Percentiles rank a stretch among this genome's conserved stretches.
Conservation (phyloP, 2,888 invertebrate genomes). For the Serripes groenlandicus region DNA sequence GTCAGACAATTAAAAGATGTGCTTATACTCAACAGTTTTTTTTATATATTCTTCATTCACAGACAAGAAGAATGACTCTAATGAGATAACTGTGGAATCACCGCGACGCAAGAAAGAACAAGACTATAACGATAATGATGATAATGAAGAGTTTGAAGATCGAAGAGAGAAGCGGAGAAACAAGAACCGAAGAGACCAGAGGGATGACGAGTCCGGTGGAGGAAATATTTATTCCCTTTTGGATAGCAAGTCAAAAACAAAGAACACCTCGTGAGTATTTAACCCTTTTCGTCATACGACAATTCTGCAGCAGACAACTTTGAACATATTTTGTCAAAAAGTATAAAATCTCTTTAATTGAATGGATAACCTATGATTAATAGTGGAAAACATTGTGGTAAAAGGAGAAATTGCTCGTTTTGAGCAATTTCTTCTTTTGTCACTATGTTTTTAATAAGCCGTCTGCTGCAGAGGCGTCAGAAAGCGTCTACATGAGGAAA, state of each 20-base stretch:
- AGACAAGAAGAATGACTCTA: slow-evolving; percentile 22
- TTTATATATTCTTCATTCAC: background rate
- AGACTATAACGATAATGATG: slow-evolving; percentile 38
- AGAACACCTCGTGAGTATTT: slow-evolving; percentile 59
- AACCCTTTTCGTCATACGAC: no score
- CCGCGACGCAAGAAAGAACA: slow-evolving; percentile 59
- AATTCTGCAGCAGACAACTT: no score
- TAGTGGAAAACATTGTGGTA: background rate
- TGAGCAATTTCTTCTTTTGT: no score
- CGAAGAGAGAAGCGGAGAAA: slow-evolving; percentile 40
- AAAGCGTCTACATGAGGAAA: no score
- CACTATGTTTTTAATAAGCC: no score
- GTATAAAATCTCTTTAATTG: no score
- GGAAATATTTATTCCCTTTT: slow-evolving; percentile 67
- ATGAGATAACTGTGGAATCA: slow-evolving; percentile 68
- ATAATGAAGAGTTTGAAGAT: slow-evolving; percentile 42
- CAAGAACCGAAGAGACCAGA: slow-evolving; percentile 23
- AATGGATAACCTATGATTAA: no score
- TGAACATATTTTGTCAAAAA: no score
- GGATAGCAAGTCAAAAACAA: slow-evolving; percentile 50
- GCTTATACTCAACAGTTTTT: no score
- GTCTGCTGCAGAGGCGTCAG: no score
- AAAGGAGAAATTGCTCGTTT: background rate
- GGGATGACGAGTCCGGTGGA: slow-evolving; percentile 30
- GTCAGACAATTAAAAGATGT: no score